Base-by-base conservation (phyloP, 2,797 vertebrate species). In the Gambusia yucatana region DNA sequence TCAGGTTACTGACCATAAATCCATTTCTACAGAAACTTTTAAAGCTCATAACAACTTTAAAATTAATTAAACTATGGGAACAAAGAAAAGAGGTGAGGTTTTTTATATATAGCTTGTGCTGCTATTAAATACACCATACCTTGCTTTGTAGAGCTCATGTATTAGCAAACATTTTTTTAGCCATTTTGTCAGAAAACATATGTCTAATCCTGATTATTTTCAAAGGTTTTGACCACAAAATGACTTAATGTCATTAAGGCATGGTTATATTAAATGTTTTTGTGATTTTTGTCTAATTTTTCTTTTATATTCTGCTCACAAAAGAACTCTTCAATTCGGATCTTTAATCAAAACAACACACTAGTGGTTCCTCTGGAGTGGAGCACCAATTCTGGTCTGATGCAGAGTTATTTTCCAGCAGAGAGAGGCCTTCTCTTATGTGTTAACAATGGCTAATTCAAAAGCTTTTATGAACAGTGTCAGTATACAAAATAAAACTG, bases 341-440 rank as follows among this genome's bases (percentile, higher is more conserved):
- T 63, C 78, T 85, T 83, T 85, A 86, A 84, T 86, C 57, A 86
- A 75, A 83, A 78, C 74, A 89, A 82, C 52, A 84, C 50, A 84
- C 7, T 78, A 83, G 71, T 57, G 41, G 75, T 52, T 79, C 57
- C 73, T 82, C 47, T 75, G 72, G 72, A 80, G 74, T 8, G 71
- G n/a, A 72, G 36, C 63, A 73, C 83, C 57, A 75, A 30, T 84
- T 80, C 20, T 63, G 83, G 75, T 83, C 77, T 70, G 73, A 76
- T 83, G 39, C 47, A 84, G 72, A 72, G 33, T 67, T 84, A 75
- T 82, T 73, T 84, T 84, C 48, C 46, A 76, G 36, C 39, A 83
- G 82, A 85, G 76, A 79, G 47, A 39, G 33, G 73, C 43, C 48
- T 73, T 78, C 69, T 73, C 44, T 85, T 44, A 70, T 33, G 20